A percentile compares a stretch with the other conserved stretches of the same genome.
Conservation (phyloP, 37 sponge, comb jelly and placozoan genomes). For the Tethya wilhelma region DNA sequence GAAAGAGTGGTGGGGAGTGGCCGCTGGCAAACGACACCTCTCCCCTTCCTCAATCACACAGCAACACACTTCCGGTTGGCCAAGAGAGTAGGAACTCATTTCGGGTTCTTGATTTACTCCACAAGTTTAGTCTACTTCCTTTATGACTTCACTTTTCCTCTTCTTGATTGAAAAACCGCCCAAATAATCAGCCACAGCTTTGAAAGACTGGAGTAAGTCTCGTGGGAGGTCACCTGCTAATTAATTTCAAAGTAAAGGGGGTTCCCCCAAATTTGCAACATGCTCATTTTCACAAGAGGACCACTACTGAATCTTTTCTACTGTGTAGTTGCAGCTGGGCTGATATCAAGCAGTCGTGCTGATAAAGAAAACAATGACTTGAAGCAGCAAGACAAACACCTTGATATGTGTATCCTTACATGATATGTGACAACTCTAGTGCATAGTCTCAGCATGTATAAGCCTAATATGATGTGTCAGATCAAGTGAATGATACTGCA, state of each 20-base stretch:
- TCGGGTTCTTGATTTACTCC: too few relatives aligned
- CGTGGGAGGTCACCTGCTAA: too few relatives aligned
- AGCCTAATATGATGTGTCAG: background rate
- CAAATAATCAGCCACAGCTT: background rate
- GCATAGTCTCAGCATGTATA: background rate
- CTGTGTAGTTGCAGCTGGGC: background rate
- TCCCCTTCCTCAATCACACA: conserved; percentile 77
- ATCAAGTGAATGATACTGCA: background rate
- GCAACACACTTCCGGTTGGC: conserved; percentile 43
- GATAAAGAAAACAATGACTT: background rate
- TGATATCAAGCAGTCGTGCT: background rate
- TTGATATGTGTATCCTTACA: conserved; percentile 28
- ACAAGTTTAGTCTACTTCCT: too few relatives aligned
- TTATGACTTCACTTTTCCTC: background rate
- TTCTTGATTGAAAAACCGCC: background rate
- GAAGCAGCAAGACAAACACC: background rate
- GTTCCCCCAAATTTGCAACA: background rate
- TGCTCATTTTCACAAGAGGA: background rate
- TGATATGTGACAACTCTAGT: background rate
- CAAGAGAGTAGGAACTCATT: too few relatives aligned
- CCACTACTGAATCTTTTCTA: background rate
- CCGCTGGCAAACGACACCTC: conserved; percentile 55
- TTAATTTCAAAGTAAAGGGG: too few relatives aligned
- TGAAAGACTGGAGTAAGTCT: background rate
- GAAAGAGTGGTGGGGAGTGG: conserved; percentile 36